phyloP scores from a whole-genome alignment of 2,113 vertebrate species.

The Nymphicus hollandicus region DNA sequence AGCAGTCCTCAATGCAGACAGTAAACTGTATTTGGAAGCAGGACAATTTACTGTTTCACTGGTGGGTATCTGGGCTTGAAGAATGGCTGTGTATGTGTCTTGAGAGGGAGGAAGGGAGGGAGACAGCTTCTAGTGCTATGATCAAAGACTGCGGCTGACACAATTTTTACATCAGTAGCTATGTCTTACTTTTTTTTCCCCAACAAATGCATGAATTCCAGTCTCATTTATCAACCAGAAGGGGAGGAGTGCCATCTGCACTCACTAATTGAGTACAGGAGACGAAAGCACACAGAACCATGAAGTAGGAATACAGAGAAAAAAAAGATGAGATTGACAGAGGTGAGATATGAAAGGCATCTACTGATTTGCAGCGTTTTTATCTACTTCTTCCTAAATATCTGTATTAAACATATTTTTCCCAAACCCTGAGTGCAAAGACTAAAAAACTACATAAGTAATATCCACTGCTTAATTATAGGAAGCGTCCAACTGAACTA shows the following conservation, averaged over 20 bases:
- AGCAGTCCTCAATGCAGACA: neutral
- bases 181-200: neutral
- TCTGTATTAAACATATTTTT: neutral
- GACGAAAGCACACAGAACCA: neutral
- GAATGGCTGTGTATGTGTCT: rapidly evolving
- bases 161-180: neutral
- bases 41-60: neutral
- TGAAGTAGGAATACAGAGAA: neutral
- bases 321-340: neutral
- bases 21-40: neutral
- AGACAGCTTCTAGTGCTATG: neutral
- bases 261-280: neutral
- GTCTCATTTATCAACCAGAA: neutral
- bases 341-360: neutral
- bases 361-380: neutral
- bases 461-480: neutral
- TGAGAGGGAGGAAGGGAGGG: neutral
- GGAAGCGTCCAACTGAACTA: neutral
- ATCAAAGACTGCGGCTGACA: neutral
- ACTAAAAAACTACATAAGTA: neutral
- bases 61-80: neutral
- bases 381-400: neutral
- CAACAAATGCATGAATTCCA: neutral
- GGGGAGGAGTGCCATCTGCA: neutral
- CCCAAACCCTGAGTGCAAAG: neutral